Base-by-base conservation (phyloP, 2,888 invertebrate species). In the Aquatica leii region DNA sequence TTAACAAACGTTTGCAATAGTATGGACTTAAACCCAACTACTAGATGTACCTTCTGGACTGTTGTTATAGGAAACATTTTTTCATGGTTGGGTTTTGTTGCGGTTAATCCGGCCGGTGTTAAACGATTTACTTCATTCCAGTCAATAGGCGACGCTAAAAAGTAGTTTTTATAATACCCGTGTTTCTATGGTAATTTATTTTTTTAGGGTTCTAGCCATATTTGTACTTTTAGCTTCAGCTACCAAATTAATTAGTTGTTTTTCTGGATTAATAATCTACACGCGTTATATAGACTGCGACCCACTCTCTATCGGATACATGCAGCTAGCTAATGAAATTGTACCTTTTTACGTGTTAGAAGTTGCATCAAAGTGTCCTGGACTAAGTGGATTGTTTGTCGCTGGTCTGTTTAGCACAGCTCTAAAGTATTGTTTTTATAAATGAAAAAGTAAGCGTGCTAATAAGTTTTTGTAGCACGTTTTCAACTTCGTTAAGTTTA, bases 311-410 rank as follows among this genome's bases (percentile, higher is more conserved):
- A 82, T 86, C 1, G 84, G 86, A 43, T 85, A 82, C 63, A 84
- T 86, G 34, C 80, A 81, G 41, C 84, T 83, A 74, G 81, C 83
- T 69, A 86, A 86, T 74, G 85, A 86, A 65, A 59, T 76, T 5
- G 82, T 91, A 0, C 90, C 91, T 0, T 86, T 87, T 72, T 91
- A 89, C 73, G 85, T 91, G 2, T 88, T 90, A 84, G 88, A 89
- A 69, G 81, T 88, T 15, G 54, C 54, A 2, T 8, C 14, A 2
- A 12, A 49, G 3, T 11, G 52, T 12, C 54, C 59, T 34, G 63
- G 63, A 31, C n/a, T 63, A 5, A 59, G 60, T 80, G 80, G 63
- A 41, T 50, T 63, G 14, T 63, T 59, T 50, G 50, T 59, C n/a
- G 57, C 63, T 0, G 63, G 58, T 14, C 18, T 63, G 11, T 50